A percentile compares a stretch with the other conserved stretches of the same genome.
Conservation (phyloP, 1,140 invertebrate genomes). For the Thaumetopoea pityocampa region DNA sequence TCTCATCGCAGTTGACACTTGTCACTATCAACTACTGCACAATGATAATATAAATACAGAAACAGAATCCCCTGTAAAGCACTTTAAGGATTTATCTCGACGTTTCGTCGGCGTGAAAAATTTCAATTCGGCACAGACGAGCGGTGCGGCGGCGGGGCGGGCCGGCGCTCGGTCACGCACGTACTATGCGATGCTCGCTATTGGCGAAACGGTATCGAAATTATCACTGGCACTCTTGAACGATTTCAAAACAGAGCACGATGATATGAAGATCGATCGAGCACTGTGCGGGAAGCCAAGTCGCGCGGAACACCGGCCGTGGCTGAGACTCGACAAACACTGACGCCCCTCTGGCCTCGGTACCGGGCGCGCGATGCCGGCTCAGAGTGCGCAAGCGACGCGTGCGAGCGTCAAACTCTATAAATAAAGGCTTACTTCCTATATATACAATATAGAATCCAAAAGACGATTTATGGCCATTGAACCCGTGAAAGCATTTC, state of each 20-base stretch:
- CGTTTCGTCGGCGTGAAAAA: conserved; percentile 40
- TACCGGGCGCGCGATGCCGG: conserved; percentile 18
- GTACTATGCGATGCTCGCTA: conserved; percentile 36
- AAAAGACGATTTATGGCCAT: conserved; percentile 66
- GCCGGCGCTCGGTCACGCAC: conserved; percentile 42
- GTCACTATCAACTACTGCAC: conserved; percentile 44
- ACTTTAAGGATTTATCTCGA: conserved; percentile 42
- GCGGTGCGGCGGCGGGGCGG: conserved; percentile 19
- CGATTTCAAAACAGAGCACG: conserved; percentile 33
- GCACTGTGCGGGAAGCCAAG: conserved; percentile 12
- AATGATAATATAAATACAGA: conserved; percentile 40
- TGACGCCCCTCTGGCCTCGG: conserved; percentile 24
- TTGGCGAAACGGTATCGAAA: conserved; percentile 48
- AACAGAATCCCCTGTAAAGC: conserved; percentile 48
- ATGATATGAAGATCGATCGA: conserved; percentile 29
- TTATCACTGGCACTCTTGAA: conserved; percentile 58
- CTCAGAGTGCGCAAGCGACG: conserved; percentile 33
- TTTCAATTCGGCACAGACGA: conserved; percentile 46
- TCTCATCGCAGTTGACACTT: conserved; percentile 47
- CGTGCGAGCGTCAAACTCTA: conserved; percentile 48
- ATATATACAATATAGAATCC: conserved; percentile 51
- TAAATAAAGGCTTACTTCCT: conserved; percentile 69
- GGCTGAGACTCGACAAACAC: conserved; percentile 30
- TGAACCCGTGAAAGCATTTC: conserved; percentile 65
- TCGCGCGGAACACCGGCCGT: conserved; percentile 30